A percentile compares a stretch with the other conserved stretches of the same genome.
Conservation (phyloP, 2,797 vertebrate genomes). For the Eulemur coronatus region DNA sequence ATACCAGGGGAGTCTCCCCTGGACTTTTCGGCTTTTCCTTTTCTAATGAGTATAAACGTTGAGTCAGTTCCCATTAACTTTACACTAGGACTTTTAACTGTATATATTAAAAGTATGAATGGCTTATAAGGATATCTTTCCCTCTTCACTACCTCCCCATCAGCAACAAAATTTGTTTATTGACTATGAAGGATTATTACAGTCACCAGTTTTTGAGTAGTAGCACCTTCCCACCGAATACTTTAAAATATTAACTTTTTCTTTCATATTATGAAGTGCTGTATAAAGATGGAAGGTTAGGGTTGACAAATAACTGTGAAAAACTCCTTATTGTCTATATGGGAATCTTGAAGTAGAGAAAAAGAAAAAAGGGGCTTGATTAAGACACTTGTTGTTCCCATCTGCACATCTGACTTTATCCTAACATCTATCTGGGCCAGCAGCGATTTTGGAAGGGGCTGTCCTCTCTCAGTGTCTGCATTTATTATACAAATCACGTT, state of each 20-base stretch:
- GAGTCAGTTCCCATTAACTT: conserved; percentile 56
- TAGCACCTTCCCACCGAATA: background rate
- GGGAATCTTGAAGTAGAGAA: conserved; percentile 1
- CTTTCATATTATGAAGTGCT: background rate
- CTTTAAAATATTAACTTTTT: background rate
- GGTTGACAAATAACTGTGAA: background rate
- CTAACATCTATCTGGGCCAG: background rate
- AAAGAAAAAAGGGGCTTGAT: background rate
- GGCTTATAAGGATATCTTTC: conserved; percentile 26
- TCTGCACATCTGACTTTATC: background rate
- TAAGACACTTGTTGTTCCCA: background rate
- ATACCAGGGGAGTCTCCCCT: conserved; percentile 25
- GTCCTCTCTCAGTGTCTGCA: background rate
- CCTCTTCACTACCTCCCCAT: background rate
- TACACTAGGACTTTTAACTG: conserved; percentile 16
- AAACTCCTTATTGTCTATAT: background rate
- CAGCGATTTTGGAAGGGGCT: background rate
- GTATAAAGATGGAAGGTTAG: background rate
- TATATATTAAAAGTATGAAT: background rate
- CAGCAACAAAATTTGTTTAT: background rate
- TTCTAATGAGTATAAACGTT: conserved; percentile 57
- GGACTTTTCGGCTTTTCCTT: conserved; percentile 51
- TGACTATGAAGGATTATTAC: background rate
- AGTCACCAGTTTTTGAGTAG: conserved; percentile 7
- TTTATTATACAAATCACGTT: background rate